These are phyloP conservation scores for Parapsyche elsis DNA, from an alignment of 1,140 invertebrate genomes.

Conservation along the genomic window DNA sequence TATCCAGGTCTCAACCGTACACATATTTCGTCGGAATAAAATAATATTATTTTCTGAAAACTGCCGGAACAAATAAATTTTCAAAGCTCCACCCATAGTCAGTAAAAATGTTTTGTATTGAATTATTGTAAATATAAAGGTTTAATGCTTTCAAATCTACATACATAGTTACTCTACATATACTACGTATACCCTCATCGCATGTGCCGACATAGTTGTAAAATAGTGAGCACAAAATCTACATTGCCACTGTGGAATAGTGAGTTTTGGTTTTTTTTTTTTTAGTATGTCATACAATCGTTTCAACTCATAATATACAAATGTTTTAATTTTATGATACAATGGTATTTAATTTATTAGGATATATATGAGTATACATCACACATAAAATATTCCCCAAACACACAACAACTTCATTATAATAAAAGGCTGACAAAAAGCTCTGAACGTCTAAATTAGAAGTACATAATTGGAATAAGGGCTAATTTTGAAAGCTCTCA, in stretches of 20 bases:
- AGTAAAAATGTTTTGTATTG: slow-evolving; percentile 11
- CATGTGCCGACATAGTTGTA: not conserved
- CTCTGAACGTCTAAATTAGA: too few relatives aligned
- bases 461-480: too few relatives aligned
- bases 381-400: too few relatives aligned
- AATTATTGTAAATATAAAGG: not conserved
- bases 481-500: too few relatives aligned
- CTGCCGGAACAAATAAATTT: not conserved
- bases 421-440: too few relatives aligned
- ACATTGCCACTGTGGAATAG: slow-evolving; percentile 1
- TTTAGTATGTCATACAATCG: too few relatives aligned
- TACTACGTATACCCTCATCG: slow-evolving; percentile 19
- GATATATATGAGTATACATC: too few relatives aligned
- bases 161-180: not conserved
- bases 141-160: not conserved
- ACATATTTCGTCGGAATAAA: not conserved
- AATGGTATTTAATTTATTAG: too few relatives aligned
- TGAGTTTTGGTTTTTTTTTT: too few relatives aligned
- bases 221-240: not conserved
- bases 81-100: not conserved
- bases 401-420: too few relatives aligned
- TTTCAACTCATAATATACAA: too few relatives aligned
- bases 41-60: not conserved
- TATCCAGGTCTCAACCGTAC: slow-evolving; percentile 26
- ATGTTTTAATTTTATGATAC: too few relatives aligned